Evolutionary conservation across 53 echinoderm and acorn worm genomes (phyloP), one percentile per base, ranked within the genome.

Genomic region (Hippasteria phrygiana): DNA sequence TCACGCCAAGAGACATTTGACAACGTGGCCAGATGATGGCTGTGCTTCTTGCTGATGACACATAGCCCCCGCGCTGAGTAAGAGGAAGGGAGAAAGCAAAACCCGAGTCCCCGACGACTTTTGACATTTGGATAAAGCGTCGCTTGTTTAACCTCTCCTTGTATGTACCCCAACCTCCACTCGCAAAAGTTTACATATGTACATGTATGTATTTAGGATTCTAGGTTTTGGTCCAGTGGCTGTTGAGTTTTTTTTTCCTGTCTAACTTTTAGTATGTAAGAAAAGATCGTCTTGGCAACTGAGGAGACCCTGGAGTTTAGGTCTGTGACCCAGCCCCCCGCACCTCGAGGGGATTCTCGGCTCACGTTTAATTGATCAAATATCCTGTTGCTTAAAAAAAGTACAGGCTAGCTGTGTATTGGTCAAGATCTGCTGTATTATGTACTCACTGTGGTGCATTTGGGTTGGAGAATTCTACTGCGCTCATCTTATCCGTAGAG

Each of bases 371-470:
- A 51, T 37, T 85, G 48, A 70, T 70, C 53, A 16, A 85, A 85
- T 85, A 71, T 85, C 85, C 85, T 85, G 85, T 85, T 48, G 48
- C 85, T 51, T 78, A 85, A 85, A 85, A 79, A 85, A 85, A 75
- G 47, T 50, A 24, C 50, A 41, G 75, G 36, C 41, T 42, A n/a
- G 41, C 24, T 73, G 43, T 66, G 67, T 36, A 26, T 66, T 10
- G 67, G 36, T 26, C 26, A 26, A 26, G n/a, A 22, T 59, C 4
- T 22, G 59, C 59, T 17, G 59, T 59, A 18, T 59, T 24, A 59
- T 59, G 7, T 22, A 26, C 26, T 0, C 59, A 59, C 59, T 24
- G 51, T 51, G 59, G 59, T 59, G 59, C n/a, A 24, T 1, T 59
- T 22, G 26, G 7, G 16, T 9, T 26, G 26, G 7, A 59, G 59